Base-by-base conservation (phyloP, 1,140 invertebrate species). In the Aphelinus certus region DNA sequence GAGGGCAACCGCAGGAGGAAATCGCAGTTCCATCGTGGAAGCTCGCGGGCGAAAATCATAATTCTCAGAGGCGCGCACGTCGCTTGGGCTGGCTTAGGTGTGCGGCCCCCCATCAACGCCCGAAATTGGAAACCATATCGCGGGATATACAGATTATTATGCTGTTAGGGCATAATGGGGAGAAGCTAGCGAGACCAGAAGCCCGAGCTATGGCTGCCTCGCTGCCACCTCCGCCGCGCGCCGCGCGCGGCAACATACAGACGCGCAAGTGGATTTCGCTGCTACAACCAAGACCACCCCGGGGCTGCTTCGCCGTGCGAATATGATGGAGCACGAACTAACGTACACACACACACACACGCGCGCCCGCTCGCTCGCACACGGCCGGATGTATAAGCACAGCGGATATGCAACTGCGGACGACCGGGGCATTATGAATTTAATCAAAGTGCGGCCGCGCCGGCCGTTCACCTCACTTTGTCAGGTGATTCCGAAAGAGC, bases 121-220 rank as follows among this genome's bases (percentile, higher is more conserved):
- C 77, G 80, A 82, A 82, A 82, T 82, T 80, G 80, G 80, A 82
- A 82, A 82, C 80, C 79, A 81, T 82, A 83, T 81, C 81, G 79
- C 79, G 79, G 78, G 74, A 82, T 80, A 79, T 81, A 81, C 77
- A 82, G 81, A 83, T 82, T 82, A 82, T 82, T 82, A 82, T 82
- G 81, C 80, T 77, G 82, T 83, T 82, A 83, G 78, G 76, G 71
- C 72, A 79, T 80, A 81, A 82, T 81, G 77, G 80, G 73, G 10
- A 76, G 78, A 62, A 9, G 43, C 42, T n/a, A n/a, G 46, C 48
- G 62, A 65, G 51, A 62, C 57, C 6, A 51, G 65, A 10, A 0
- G 69, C 48, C 48, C 49, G 55, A 71, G 51, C 48, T 56, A 43
- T 56, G 65, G 51, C 55, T 9, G 26, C 26, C 26, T 26, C 26